Conservation (phyloP, 2,797 vertebrate genomes). For the Diplodus sargus region DNA sequence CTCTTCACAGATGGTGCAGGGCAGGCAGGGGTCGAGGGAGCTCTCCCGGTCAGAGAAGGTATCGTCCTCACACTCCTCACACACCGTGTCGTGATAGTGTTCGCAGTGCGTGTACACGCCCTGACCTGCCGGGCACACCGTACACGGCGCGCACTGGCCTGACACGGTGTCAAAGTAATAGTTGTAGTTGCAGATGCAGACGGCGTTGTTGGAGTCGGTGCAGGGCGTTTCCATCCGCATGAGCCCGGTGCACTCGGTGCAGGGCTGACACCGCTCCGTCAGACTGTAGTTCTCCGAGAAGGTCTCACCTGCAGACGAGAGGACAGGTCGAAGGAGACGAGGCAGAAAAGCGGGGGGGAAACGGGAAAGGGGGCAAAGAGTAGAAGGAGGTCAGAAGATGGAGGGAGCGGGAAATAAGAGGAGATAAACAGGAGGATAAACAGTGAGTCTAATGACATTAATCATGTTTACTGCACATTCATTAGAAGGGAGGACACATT, state of each 20-base stretch:
- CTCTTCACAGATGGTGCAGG: constrained; percentile 95
- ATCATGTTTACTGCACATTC: constrained; percentile 79
- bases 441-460: constrained; percentile 68
- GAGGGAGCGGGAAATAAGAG: constrained; percentile 46
- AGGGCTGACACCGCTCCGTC: constrained; percentile 88
- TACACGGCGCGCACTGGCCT: constrained; percentile 84
- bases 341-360: constrained; percentile 7
- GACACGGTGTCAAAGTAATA: constrained; percentile 81
- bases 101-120: constrained; percentile 89
- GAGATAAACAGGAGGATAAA: constrained; percentile 58
- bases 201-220: constrained; percentile 94
- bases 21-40: constrained; percentile 94
- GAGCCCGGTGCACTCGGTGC: constrained; percentile 90
- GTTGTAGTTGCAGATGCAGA: constrained; percentile 91
- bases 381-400: constrained; percentile 33
- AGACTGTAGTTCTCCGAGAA: constrained; percentile 92
- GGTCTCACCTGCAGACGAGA: constrained; percentile 88
- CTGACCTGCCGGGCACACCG: constrained; percentile 87
- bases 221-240: constrained; percentile 94
- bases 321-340: constrained; percentile 19
- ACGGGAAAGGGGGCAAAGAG: constrained; percentile 29
- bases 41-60: constrained; percentile 94
- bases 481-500: constrained; percentile 77
- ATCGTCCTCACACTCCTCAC: constrained; percentile 90
- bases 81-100: constrained; percentile 88